Evolutionary conservation across 92 coral and sea anemone species (phyloP), one percentile per base, ranked within the genome.

Genomic region (Metridium senile): DNA sequence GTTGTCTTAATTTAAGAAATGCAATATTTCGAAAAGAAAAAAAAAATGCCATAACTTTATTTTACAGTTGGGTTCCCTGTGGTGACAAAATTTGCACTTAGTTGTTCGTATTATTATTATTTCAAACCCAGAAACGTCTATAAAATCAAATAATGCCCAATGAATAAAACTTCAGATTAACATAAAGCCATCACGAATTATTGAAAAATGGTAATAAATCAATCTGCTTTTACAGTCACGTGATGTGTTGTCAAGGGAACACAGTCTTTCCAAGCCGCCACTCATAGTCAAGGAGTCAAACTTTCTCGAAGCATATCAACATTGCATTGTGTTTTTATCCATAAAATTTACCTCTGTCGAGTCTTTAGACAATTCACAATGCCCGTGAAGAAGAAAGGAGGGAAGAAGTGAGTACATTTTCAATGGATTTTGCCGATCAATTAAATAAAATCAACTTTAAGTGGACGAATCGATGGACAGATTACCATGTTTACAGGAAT

Each of bases 351-450:
- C 6, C 13, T 39, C 13, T 39, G n/a, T 39, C 13, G 23, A 21
- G 59, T 54, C 20, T 54, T 21, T 54, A 20, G 21, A 2, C 1
- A 26, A 6, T 61, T 61, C 7, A 49, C 34, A 71, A 86, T 86
- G 90, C 90, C 90, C 16, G 82, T 81, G 20, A 86, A 86, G 52
- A 86, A 81, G 90, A 86, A 86, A 45, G 71, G 86, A 23, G 86
- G 86, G 33, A 86, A 86, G 58, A 78, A 78, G 83, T 78, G 54
- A 78, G 83, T 66, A n/a, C n/a, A n/a, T 11, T 7, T n/a, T n/a
- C 0, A n/a, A 68, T 39, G 6, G 49, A 13, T 39, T 39, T 39
- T 39, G 33, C 0, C 21, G 21, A 68, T 20, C 0, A 68, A 68
- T 68, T 39, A n/a, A 68, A 68, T 47, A 9, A 20, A 33, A 68